Evolutionary conservation across 1,140 invertebrate species (phyloP).

Genomic region (Paraescarpia echinospica): DNA sequence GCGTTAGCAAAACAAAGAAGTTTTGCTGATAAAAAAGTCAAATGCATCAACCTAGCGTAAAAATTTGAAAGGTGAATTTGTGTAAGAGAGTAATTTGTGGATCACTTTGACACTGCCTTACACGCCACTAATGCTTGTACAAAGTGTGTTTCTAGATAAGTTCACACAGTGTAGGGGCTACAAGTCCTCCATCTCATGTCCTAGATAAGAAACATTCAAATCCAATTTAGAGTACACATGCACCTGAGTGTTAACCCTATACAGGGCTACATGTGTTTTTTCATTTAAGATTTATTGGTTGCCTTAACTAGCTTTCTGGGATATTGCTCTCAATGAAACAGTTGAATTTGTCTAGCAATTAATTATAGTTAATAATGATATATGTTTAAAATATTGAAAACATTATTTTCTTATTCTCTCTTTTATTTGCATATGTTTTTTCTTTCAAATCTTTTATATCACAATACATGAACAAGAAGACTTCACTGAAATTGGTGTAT

Average conservation of each 20-base stretch:
- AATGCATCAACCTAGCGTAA: background rate
- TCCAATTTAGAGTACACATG: background rate
- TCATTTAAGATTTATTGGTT: background rate
- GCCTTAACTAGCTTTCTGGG: background rate
- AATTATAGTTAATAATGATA: background rate
- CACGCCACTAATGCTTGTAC: background rate
- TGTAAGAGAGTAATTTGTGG: background rate
- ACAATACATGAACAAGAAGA: background rate
- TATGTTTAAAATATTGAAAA: background rate
- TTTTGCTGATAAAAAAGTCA: background rate
- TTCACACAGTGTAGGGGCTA: background rate
- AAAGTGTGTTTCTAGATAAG: background rate
- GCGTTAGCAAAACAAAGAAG: background rate
- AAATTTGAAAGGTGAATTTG: background rate
- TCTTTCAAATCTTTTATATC: too few species aligned
- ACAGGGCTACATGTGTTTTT: background rate
- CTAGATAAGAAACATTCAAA: background rate
- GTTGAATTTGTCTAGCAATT: background rate
- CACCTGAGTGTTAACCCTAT: background rate
- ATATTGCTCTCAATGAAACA: background rate
- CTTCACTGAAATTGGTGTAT: background rate
- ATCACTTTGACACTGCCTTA: background rate
- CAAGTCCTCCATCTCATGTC: background rate
- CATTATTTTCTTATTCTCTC: too few species aligned
- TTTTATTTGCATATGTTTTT: too few species aligned